Evolutionary conservation across 2,888 invertebrate genomes (phyloP), one percentile per base, ranked within the genome.

Genomic region (Amorpha juglandis): DNA sequence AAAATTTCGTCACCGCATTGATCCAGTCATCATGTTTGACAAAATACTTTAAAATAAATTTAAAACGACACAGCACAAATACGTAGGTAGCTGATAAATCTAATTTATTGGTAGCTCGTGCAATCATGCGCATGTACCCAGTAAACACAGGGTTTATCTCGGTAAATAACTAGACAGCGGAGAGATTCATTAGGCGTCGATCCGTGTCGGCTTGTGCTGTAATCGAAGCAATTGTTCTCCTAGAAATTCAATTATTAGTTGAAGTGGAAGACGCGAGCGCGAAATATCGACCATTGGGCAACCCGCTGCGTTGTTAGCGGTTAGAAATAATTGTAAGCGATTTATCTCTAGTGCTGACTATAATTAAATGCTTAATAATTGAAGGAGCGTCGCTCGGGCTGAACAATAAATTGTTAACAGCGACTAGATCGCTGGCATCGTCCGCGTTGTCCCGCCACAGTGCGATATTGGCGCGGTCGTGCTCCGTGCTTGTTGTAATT

Each of bases 151-250:
- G 84, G 89, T 90, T 91, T 92, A 92, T 92, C 91, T 91, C 86
- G 76, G 89, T 91, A 89, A 92, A 89, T 91, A 91, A 89, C 90
- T 89, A 91, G 90, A 91, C 92, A 90, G 89, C 85, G 80, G 77
- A 82, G 86, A 92, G 92, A 92, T 92, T 92, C 92, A 92, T 92
- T 93, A 92, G 89, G 89, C 90, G 88, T 91, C 90, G 90, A 89
- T 90, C 89, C 87, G 86, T 87, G 91, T 89, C 87, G 86, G 82
- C 81, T 82, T 81, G 81, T 84, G 84, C 87, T 86, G 88, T 92
- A 92, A 91, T 92, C 90, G 91, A 88, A 86, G 90, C 92, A 91
- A 92, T 93, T 92, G 92, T 92, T 93, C 92, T 89, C 83, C 74
- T 76, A 86, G 90, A 92, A 92, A 92, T 91, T 91, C 90, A 92